phyloP scores from a whole-genome alignment of 2,113 vertebrate species.

The Phaethon lepturus region DNA sequence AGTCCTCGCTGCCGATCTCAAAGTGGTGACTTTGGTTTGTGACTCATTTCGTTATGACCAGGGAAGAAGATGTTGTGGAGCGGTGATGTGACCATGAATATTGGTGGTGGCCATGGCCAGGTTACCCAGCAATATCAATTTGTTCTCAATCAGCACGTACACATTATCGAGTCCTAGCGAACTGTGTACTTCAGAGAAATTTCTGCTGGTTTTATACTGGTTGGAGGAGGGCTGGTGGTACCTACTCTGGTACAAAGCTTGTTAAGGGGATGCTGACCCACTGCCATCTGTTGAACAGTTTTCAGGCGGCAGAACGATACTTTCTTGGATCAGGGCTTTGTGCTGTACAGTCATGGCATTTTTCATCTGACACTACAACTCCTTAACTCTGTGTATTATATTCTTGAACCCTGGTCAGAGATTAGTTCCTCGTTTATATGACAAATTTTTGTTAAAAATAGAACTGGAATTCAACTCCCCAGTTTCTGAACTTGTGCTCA shows the following conservation, averaged over 20 bases:
- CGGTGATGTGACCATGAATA: not conserved
- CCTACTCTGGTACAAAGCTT: not conserved
- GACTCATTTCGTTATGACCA: fast-evolving
- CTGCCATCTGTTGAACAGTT: fast-evolving
- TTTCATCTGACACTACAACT: not conserved
- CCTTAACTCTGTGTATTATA: not conserved
- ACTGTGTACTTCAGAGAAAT: not conserved
- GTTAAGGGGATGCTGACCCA: not conserved
- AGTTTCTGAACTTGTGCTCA: not conserved
- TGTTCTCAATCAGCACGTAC: fast-evolving
- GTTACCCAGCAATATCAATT: not conserved
- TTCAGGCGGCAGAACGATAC: fast-evolving
- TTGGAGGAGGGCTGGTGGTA: not conserved
- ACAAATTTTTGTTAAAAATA: not conserved
- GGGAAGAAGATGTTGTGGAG: not conserved
- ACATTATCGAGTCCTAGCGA: not conserved
- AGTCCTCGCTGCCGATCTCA: not conserved
- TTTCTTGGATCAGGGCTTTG: not conserved
- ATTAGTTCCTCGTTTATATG: not conserved
- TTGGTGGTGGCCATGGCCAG: too few species aligned
- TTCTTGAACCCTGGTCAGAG: not conserved
- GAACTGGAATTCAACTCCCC: not conserved
- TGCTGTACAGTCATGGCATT: not conserved
- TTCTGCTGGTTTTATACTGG: not conserved
- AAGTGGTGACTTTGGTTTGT: not conserved